Base-by-base conservation (phyloP, 2,888 invertebrate species). In the Neuroscelio doddi region DNA sequence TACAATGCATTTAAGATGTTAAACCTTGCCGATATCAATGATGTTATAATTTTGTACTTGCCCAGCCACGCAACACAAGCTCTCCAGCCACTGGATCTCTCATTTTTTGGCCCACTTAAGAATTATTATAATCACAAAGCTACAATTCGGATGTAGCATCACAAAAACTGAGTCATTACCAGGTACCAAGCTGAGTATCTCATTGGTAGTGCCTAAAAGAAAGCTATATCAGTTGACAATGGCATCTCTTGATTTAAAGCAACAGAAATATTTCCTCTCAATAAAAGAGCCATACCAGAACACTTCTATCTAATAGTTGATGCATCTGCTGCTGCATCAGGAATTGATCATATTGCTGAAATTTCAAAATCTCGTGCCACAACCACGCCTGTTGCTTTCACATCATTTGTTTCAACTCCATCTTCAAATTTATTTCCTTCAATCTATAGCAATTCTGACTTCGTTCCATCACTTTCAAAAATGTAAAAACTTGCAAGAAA, bases 61-160 rank as follows among this genome's bases (percentile, higher is more conserved):
- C 77, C 78, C n/a, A 65, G 65, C 26, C 77, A 79, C 57, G 76
- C 75, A 1, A 72, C 75, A 2, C 75, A 78, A 46, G 71, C 67
- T 41, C 63, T 79, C 7, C 76, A 78, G 46, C 77, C 78, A 0
- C 56, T 79, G 10, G 71, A 78, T 53, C 27, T 71, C 9, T 12
- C 59, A 8, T 46, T 70, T 62, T 79, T 79, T 59, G 76, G 76
- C 57, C 57, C 73, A 17, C 52, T 78, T 27, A 78, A 79, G 66
- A 47, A 27, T 27, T 46, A 64, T 46, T 76, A 44, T 56, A 66
- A 75, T 24, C 44, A 52, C 45, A 56, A 55, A 1, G 65, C 64
- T 15, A 55, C 53, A 14, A 30, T 15, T 24, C 74, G 44, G 39
- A 34, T 72, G 5, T 57, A 57, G 45, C 56, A 57, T 10, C 47